phyloP scores from a whole-genome alignment of 2,797 vertebrate genomes.

The Leontopithecus rosalia region DNA sequence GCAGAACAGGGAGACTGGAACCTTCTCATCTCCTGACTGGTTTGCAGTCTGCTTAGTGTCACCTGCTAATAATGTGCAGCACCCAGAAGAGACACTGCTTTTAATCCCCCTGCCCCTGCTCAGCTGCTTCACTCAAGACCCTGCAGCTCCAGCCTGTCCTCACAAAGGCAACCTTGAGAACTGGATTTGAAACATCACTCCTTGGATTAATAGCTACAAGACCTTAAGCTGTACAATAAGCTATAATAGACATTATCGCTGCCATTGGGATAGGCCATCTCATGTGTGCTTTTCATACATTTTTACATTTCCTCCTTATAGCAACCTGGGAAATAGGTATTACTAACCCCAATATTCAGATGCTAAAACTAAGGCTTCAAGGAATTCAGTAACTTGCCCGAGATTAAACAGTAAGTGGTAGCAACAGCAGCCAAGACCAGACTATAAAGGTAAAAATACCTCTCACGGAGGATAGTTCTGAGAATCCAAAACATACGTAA shows the following conservation, averaged over 20 bases:
- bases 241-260: neutral
- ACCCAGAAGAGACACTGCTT: neutral
- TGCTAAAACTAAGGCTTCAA: constrained; percentile 46
- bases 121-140: neutral
- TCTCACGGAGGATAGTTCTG: neutral
- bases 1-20: neutral
- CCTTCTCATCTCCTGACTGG: neutral
- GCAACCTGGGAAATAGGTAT: neutral
- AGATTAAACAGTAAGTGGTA: neutral
- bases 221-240: neutral
- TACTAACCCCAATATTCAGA: constrained; percentile 14
- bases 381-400: constrained; percentile 23
- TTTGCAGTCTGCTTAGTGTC: neutral
- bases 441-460: neutral
- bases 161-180: neutral
- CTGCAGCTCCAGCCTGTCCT: neutral
- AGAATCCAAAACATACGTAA: neutral
- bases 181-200: neutral
- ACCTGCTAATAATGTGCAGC: neutral
- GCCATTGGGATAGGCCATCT: neutral
- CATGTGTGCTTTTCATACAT: neutral
- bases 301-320: neutral
- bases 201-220: neutral
- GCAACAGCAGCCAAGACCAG: neutral
- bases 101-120: neutral